Conservation (phyloP, 2,113 vertebrate species). For the Ciconia stormi region DNA sequence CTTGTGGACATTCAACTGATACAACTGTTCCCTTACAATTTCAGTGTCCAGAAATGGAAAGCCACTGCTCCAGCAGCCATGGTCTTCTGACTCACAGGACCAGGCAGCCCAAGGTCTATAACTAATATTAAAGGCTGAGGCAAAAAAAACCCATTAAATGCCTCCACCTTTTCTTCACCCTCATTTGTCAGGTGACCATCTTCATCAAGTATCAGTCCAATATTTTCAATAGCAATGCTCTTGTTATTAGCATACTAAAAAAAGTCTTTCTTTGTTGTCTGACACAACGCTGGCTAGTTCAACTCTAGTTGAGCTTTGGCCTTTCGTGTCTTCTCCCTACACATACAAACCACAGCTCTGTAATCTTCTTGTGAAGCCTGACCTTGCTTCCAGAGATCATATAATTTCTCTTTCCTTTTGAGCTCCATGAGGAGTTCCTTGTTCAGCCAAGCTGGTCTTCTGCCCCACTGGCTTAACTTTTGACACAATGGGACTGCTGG, state of each 20-base stretch:
- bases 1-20: not conserved
- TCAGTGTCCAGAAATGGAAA: not conserved
- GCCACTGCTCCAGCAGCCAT: not conserved
- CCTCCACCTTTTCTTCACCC: not conserved
- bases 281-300: not conserved
- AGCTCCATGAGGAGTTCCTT: not conserved
- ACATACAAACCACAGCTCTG: not conserved
- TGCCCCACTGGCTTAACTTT: not conserved
- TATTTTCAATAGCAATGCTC: not conserved
- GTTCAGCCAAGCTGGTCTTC: not conserved
- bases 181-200: not conserved
- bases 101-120: not conserved
- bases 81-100: not conserved
- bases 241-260: not conserved
- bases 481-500: not conserved
- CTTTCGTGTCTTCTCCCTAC: not conserved
- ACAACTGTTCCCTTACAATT: not conserved
- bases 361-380: not conserved
- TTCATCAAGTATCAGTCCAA: not conserved
- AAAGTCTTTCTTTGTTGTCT: not conserved
- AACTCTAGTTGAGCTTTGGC: not conserved
- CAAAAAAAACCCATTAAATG: not conserved
- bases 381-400: not conserved
- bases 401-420: not conserved
- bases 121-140: not conserved